Evolutionary conservation across 37 sponge, comb jelly and placozoan genomes (phyloP).

Genomic region (Chondrilla cf. caribensis): DNA sequence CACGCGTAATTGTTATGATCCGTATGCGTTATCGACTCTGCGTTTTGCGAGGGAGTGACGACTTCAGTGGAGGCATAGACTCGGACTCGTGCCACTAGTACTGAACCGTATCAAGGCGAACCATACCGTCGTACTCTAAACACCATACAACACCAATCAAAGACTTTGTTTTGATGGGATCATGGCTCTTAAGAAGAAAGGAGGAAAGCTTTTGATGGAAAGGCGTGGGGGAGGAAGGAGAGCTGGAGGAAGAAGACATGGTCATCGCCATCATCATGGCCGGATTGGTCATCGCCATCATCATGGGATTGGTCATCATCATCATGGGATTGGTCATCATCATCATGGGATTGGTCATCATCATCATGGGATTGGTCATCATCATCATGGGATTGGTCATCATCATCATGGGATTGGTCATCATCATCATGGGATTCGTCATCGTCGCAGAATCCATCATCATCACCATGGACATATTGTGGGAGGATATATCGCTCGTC

Average conservation of each 20-base stretch:
- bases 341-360: conserved; percentile 19
- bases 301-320: conserved; percentile 40
- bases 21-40: not conserved
- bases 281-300: conserved; percentile 31
- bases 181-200: not conserved
- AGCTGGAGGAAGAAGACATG: conserved; percentile 24
- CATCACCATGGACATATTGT: conserved; percentile 51
- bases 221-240: conserved; percentile 14
- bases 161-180: too few species aligned
- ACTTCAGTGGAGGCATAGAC: not conserved
- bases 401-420: conserved; percentile 41
- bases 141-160: too few species aligned
- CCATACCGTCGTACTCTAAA: too few species aligned
- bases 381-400: conserved; percentile 25
- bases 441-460: conserved; percentile 17
- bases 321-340: conserved; percentile 11
- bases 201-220: not conserved
- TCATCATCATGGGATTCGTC: conserved; percentile 21
- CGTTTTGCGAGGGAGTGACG: not conserved
- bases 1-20: not conserved
- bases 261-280: conserved; percentile 30
- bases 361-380: not conserved
- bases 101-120: too few species aligned
- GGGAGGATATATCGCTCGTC: not conserved
- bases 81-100: too few species aligned